Evolutionary conservation across 2,888 invertebrate genomes (phyloP).

Genomic region (Pandemis corylana): DNA sequence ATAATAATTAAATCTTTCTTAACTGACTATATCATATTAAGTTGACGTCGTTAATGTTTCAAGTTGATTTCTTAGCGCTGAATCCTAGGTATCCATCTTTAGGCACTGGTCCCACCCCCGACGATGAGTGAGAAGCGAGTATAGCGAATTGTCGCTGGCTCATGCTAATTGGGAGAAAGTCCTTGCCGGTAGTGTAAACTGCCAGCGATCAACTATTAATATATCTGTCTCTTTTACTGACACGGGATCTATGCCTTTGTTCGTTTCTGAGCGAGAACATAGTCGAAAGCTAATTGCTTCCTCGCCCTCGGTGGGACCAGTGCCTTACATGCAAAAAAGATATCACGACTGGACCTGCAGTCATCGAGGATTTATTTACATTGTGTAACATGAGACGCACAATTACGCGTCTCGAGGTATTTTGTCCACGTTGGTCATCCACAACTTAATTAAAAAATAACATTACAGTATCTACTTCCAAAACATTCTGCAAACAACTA

Average conservation of each 20-base stretch:
- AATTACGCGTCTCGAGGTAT: not conserved
- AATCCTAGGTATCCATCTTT: not conserved
- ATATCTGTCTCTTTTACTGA: too few relatives aligned
- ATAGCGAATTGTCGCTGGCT: too few relatives aligned
- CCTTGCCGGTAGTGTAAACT: too few relatives aligned
- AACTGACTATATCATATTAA: not conserved
- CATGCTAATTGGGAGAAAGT: too few relatives aligned
- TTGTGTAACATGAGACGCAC: not conserved
- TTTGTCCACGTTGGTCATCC: not conserved
- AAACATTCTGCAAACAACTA: not conserved
- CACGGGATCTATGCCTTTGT: too few relatives aligned
- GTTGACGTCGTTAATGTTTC: not conserved
- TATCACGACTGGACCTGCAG: not conserved
- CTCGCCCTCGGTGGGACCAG: too few relatives aligned
- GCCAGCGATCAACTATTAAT: too few relatives aligned
- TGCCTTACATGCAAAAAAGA: not conserved
- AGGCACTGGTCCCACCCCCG: too few relatives aligned
- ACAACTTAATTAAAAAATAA: not conserved
- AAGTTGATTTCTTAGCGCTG: not conserved
- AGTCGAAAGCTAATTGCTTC: too few relatives aligned
- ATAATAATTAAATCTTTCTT: constrained; percentile 1
- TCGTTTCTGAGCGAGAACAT: too few relatives aligned
- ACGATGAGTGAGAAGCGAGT: too few relatives aligned
- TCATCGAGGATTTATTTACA: not conserved
- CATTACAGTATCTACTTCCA: not conserved